These are phyloP conservation scores for Drosophila tristis DNA, from an alignment of 1,140 invertebrate species.

Conservation along the genomic window DNA sequence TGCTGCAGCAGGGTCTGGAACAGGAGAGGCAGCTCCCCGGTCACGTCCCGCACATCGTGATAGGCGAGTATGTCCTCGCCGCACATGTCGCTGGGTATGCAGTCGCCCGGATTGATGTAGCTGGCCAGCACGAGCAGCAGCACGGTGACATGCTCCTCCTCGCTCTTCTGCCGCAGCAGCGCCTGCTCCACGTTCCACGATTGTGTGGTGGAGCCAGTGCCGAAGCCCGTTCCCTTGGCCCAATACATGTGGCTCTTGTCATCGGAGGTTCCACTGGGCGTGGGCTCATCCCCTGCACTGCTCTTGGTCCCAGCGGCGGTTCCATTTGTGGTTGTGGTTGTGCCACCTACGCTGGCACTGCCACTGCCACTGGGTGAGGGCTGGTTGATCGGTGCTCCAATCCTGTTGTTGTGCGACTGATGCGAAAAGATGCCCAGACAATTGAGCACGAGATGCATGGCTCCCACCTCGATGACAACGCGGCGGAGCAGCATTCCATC, in stretches of 20 bases:
- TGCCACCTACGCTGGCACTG: neutral
- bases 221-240: conserved; percentile 98
- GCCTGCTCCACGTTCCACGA: conserved; percentile 98
- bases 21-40: conserved; percentile 87
- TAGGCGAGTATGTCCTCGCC: conserved; percentile 79
- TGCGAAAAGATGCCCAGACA: conserved; percentile 96
- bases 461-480: conserved; percentile 92
- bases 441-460: conserved; percentile 92
- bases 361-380: conserved; percentile 54
- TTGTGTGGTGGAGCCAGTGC: conserved; percentile 96
- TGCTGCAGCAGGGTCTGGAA: conserved; percentile 91
- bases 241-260: conserved; percentile 95
- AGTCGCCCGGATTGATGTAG: conserved; percentile 92
- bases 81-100: conserved; percentile 85
- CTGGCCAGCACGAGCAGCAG: conserved; percentile 92
- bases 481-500: conserved; percentile 91
- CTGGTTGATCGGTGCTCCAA: conserved; percentile 71
- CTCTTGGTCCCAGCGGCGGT: conserved; percentile 19
- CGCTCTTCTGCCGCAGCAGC: conserved; percentile 92
- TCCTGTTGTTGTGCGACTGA: conserved; percentile 85
- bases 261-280: conserved; percentile 84
- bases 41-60: conserved; percentile 79
- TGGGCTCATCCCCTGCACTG: conserved; percentile 44
- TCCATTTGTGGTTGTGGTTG: conserved; percentile 4
- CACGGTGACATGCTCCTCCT: conserved; percentile 97